These are phyloP conservation scores for Andrena bicolor DNA, from an alignment of 2,888 invertebrate genomes.

Conservation along the genomic window DNA sequence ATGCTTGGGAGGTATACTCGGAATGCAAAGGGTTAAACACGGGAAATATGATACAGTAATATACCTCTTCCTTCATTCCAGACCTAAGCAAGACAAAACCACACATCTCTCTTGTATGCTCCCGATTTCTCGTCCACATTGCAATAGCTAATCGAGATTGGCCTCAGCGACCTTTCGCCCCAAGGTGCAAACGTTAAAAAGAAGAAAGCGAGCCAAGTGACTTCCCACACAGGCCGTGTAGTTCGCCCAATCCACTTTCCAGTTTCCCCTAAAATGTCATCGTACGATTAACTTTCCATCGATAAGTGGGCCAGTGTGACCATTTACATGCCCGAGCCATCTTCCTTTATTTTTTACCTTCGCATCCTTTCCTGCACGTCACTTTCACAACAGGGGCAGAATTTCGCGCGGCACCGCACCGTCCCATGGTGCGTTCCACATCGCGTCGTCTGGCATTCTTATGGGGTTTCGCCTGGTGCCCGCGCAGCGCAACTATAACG, in stretches of 20 bases:
- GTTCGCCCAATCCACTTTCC: constrained; percentile 35
- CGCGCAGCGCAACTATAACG: constrained; percentile 74
- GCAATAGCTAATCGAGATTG: no score
- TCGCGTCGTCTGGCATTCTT: constrained; percentile 70
- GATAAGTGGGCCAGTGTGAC: constrained; percentile 52
- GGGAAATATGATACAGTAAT: no score
- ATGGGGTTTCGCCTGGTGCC: constrained; percentile 76
- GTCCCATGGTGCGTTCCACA: constrained; percentile 47
- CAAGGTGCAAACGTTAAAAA: no score
- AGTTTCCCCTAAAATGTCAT: constrained; percentile 39
- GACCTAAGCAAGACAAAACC: no score
- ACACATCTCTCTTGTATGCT: no score
- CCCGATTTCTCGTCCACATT: no score
- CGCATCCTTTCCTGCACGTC: constrained; percentile 57
- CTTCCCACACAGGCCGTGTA: not conserved
- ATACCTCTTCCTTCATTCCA: no score
- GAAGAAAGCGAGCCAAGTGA: not conserved
- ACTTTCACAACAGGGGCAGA: constrained; percentile 70
- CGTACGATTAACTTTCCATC: constrained; percentile 50
- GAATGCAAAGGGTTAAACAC: no score
- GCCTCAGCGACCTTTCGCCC: no score
- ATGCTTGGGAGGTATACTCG: no score
- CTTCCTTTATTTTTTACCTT: constrained; percentile 13
- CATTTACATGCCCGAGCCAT: constrained; percentile 47
- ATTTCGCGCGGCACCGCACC: constrained; percentile 63